Conservation (phyloP, 2,797 vertebrate species). For the Cichlasoma orientale region DNA sequence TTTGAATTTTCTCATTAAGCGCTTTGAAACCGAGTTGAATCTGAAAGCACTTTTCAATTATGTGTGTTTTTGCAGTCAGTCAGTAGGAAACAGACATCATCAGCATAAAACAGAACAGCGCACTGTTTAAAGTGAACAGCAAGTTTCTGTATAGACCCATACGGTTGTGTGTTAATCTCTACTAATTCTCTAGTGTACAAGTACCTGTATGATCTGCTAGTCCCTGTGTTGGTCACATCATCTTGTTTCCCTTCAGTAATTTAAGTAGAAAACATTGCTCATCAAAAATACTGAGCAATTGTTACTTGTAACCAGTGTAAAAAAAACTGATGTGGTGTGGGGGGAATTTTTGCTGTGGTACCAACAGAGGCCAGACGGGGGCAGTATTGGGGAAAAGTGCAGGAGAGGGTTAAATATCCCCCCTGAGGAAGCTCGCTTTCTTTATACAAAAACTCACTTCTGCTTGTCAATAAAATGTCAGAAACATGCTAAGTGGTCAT, state of each 20-base stretch:
- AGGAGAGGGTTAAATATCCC: neutral
- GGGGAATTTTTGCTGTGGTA: constrained; percentile 3
- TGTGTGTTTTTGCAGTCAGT: neutral
- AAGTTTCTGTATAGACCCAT: neutral
- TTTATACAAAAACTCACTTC: neutral
- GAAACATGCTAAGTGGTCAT: constrained; percentile 38
- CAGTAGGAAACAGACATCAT: neutral
- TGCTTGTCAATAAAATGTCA: constrained; percentile 22
- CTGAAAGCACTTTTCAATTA: neutral
- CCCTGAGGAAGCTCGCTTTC: neutral
- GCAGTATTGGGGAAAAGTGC: constrained; percentile 34
- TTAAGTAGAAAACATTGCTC: neutral
- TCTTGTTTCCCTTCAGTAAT: neutral
- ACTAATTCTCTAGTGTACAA: neutral
- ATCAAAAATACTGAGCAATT: neutral
- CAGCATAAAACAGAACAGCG: neutral
- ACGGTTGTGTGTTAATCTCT: neutral
- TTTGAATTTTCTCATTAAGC: neutral
- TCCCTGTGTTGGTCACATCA: neutral
- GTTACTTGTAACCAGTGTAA: neutral
- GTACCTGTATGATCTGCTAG: neutral
- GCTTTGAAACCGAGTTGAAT: neutral
- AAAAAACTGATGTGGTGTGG: neutral
- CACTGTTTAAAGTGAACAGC: neutral
- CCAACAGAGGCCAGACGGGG: constrained; percentile 46